Evolutionary conservation across 1,140 invertebrate species (phyloP), one percentile per base, ranked within the genome.

Genomic region (Drosophila mauritiana): DNA sequence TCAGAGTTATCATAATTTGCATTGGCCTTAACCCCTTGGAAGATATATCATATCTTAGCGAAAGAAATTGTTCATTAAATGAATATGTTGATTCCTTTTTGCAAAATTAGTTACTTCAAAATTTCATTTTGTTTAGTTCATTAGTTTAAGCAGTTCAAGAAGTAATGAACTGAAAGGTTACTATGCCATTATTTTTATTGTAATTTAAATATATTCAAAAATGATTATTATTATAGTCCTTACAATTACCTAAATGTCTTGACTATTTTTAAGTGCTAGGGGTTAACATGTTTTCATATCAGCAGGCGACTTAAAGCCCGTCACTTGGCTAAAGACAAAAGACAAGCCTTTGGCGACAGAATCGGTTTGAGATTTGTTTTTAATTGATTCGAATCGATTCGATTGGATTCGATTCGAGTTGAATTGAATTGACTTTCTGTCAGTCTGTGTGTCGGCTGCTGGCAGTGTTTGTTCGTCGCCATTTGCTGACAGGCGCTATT

Each of bases 301-400:
- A 45, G 54, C 42, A 43, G 31, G 20, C 45, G 45, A 17, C 36
- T 70, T 55, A 36, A 40, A 37, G 17, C 53, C 48, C 40, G n/a
- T 48, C 36, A 59, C 46, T 65, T 74, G 56, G 53, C 53, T 63
- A 59, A 70, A 61, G 62, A 78, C 70, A 75, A 75, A 63, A 77
- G 75, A 52, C 75, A 79, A 79, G 78, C 70, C 25, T 31, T 59
- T 45, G 42, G 63, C 73, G 73, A 76, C 45, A 65, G 59, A 74
- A 69, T 78, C 52, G 57, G 78, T 59, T 86, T 54, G 45, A 73
- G 83, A 58, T 67, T 68, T 78, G 65, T 51, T 51, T 77, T 81
- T 88, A 88, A 88, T 86, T 82, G 70, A 88, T 65, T 82, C 70
- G 79, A 86, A 72, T 59, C 51, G 74, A 83, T 78, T 56, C 43